Conservation (phyloP, 2,888 invertebrate genomes). For the Zonitis immaculata region DNA sequence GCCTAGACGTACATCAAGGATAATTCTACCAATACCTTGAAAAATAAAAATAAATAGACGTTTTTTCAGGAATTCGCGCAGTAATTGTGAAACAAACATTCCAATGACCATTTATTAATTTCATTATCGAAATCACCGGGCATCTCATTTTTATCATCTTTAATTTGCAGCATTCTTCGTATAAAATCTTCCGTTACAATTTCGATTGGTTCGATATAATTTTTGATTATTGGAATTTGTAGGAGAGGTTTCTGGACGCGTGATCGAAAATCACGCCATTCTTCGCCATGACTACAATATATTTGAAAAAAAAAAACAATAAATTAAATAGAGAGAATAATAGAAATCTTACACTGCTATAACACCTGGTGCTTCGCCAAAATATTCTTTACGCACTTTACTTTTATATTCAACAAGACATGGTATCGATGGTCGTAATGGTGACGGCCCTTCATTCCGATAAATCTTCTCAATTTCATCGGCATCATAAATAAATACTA, state of each 20-base stretch:
- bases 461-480: conserved; percentile 67
- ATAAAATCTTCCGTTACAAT: conserved; percentile 68
- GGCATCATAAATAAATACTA: conserved; percentile 69
- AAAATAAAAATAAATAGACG: background rate
- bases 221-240: conserved; percentile 66
- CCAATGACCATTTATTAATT: conserved; percentile 74
- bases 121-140: conserved; percentile 65
- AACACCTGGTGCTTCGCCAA: conserved; percentile 63
- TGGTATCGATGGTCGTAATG: conserved; percentile 71
- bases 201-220: conserved; percentile 65
- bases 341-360: conserved; percentile 63
- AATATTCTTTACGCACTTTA: conserved; percentile 62
- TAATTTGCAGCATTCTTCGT: conserved; percentile 55
- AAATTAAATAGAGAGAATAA: background rate
- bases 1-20: conserved; percentile 60
- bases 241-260: conserved; percentile 76
- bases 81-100: too few relatives aligned
- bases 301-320: background rate
- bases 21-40: conserved; percentile 62
- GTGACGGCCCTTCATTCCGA: conserved; percentile 62
- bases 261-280: conserved; percentile 72
- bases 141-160: conserved; percentile 56
- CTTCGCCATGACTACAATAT: conserved; percentile 69
- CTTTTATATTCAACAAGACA: conserved; percentile 71
- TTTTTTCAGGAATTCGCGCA: too few relatives aligned